phyloP scores from a whole-genome alignment of 2,888 invertebrate genomes.

The Apoda limacodes region DNA sequence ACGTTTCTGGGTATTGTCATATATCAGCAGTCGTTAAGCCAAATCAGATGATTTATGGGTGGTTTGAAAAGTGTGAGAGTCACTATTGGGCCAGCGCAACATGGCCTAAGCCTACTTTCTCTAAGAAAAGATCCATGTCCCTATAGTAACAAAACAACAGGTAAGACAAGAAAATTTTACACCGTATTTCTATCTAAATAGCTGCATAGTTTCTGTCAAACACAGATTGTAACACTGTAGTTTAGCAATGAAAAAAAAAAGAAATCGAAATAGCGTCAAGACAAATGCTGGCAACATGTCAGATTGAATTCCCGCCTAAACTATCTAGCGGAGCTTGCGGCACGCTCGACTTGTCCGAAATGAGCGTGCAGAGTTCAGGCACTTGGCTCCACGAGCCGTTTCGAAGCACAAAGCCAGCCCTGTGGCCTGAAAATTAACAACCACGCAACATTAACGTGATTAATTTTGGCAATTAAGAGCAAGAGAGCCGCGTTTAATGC shows the following conservation, averaged over 20 bases:
- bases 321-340: conserved; percentile 21
- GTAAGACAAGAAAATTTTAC: conserved; percentile 23
- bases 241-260: too few relatives aligned
- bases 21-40: too few relatives aligned
- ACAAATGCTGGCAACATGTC: conserved; percentile 35
- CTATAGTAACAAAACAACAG: conserved; percentile 17
- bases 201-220: too few relatives aligned
- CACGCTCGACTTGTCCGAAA: conserved; percentile 34
- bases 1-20: too few relatives aligned
- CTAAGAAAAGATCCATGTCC: too few relatives aligned
- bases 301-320: conserved; percentile 24
- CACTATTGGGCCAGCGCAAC: too few relatives aligned
- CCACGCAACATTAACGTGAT: conserved; percentile 61
- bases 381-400: conserved; percentile 25
- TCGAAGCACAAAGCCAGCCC: conserved; percentile 44
- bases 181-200: conserved; percentile 27
- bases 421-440: conserved; percentile 56
- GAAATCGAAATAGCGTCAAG: too few relatives aligned
- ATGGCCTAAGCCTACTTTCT: too few relatives aligned
- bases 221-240: too few relatives aligned
- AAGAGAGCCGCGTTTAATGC: conserved; percentile 37
- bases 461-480: conserved; percentile 56
- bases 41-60: too few relatives aligned
- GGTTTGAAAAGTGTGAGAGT: too few relatives aligned
- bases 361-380: conserved; percentile 33